These are phyloP conservation scores for Argyrosomus regius DNA, from an alignment of 2,797 vertebrate species.

Conservation along the genomic window DNA sequence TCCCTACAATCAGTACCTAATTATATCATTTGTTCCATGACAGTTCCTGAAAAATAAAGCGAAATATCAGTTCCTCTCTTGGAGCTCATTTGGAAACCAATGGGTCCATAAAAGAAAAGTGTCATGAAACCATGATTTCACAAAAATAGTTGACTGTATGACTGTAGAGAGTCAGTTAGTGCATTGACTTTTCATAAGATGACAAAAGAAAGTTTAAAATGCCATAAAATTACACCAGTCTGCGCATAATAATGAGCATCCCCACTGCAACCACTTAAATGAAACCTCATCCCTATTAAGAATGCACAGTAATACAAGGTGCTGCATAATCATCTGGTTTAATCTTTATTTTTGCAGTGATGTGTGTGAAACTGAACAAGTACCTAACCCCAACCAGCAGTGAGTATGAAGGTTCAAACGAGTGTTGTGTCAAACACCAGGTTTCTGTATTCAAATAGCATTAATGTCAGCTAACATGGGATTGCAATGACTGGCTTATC, in stretches of 20 bases:
- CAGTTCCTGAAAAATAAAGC: not conserved
- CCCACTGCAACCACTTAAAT: not conserved
- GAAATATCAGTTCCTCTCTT: constrained; percentile 16
- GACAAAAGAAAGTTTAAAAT: constrained; percentile 15
- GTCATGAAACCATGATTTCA: not conserved
- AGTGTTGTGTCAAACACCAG: not conserved
- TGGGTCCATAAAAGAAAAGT: not conserved
- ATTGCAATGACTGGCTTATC: constrained; percentile 47
- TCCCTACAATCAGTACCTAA: constrained; percentile 17
- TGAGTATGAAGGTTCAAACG: constrained; percentile 5
- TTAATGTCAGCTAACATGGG: not conserved
- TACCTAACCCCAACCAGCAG: constrained; percentile 23
- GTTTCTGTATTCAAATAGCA: constrained; percentile 9
- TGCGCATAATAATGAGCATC: not conserved
- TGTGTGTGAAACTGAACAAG: not conserved
- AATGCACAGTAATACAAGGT: not conserved
- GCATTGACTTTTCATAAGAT: constrained; percentile 9
- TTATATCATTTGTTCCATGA: not conserved
- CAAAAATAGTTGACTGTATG: constrained; percentile 8
- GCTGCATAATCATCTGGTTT: constrained; percentile 11
- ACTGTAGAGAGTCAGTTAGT: constrained; percentile 7
- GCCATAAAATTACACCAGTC: not conserved
- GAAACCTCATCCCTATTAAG: not conserved
- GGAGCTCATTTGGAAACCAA: constrained; percentile 9
- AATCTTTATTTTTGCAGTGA: not conserved